A percentile compares a stretch with the other conserved stretches of the same genome.
phyloP scores from a whole-genome alignment of 2,797 vertebrate species.

The Thripadectes ignobilis region DNA sequence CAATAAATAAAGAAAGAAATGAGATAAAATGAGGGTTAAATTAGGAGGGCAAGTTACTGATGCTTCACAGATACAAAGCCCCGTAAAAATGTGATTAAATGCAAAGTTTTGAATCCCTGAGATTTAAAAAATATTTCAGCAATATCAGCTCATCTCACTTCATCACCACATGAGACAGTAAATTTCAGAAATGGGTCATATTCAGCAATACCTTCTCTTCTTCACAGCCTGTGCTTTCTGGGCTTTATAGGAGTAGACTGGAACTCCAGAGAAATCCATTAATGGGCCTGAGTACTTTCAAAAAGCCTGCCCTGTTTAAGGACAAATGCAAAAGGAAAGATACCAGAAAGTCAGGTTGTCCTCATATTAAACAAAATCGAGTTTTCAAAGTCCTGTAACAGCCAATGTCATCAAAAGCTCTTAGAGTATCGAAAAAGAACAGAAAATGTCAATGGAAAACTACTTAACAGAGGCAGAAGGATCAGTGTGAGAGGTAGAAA shows the following conservation, averaged over 20 bases:
- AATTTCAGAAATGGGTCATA: background rate
- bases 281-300: background rate
- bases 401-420: constrained; percentile 14
- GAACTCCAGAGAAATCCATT: background rate
- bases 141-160: background rate
- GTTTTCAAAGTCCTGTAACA: background rate
- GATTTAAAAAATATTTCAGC: background rate
- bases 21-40: background rate
- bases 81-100: background rate
- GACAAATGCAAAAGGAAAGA: background rate
- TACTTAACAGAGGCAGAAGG: constrained; percentile 1
- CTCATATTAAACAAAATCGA: background rate
- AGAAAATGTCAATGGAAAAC: constrained; percentile 21
- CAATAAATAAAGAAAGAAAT: background rate
- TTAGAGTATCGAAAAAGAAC: background rate
- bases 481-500: constrained; percentile 22
- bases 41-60: background rate
- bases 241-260: background rate
- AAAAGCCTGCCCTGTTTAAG: background rate
- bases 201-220: background rate
- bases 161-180: background rate
- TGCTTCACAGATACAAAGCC: background rate
- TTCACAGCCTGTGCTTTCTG: background rate
- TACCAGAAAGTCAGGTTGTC: background rate
- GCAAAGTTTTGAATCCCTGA: background rate